Base-by-base conservation (phyloP, 2,888 invertebrate species). In the Polyommatus iphigenia region DNA sequence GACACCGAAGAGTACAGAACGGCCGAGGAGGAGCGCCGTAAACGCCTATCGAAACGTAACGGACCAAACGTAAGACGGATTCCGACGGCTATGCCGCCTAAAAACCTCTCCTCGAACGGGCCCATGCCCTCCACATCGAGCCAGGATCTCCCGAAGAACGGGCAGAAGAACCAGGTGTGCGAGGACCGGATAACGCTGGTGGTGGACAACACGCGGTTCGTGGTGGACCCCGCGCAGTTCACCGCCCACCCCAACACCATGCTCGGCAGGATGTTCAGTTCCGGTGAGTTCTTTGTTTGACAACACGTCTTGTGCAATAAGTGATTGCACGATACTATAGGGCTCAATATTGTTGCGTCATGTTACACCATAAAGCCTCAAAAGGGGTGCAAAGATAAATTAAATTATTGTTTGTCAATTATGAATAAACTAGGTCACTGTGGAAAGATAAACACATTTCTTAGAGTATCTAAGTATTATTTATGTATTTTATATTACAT, bases 251-350 rank as follows among this genome's bases (percentile, higher is more conserved):
- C 99, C 0, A 99, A 99, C 88, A 99, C 99, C 0, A 99, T 99
- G 99, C 94, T 99, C 54, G 99, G 99, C n/a, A 96, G 99, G 84
- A 99, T 99, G 99, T 99, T 99, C 86, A 98, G 98, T 87, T 97
- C 98, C 15, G 98, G 98, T 80, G 79, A 86, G 86, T 83, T n/a
- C 41, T 78, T 79, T 79, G 76, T 73, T 77, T 78, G 57, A 57
- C 36, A n/a, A 20, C 36, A 20, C 18, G 36, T 15, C 77, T 29
- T 59, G 57, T 15, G 13, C 71, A 50, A 54, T 32, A 2, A 24
- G 76, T 50, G 50, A 15, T 13, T 24, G 50, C 32, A 8, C 15
- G 24, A 13, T 50, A 15, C 50, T 4, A 59, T 59, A 59, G n/a
- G 1, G 57, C 57, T 7, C 4, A 7, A 59, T 20, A 59, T 15